Evolutionary conservation across 2,113 vertebrate genomes (phyloP).

Genomic region (Eolophus roseicapilla): DNA sequence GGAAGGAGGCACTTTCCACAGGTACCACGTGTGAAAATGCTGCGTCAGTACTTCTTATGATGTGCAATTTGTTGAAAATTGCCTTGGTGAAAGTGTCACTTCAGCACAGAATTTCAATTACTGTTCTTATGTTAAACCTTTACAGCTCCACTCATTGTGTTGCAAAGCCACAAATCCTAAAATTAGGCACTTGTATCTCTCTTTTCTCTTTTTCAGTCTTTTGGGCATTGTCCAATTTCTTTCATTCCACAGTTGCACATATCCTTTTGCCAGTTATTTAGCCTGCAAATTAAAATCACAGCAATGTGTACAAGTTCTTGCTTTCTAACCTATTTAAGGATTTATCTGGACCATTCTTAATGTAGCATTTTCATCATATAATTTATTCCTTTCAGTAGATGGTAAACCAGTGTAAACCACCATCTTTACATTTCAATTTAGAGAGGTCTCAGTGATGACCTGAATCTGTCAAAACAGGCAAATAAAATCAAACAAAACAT

Average conservation of each 20-base stretch:
- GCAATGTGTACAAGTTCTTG: background rate
- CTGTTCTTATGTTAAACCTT: constrained; percentile 24
- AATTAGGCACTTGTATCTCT: constrained; percentile 28
- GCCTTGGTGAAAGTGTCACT: background rate
- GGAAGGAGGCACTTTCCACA: background rate
- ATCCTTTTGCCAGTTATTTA: constrained; percentile 11
- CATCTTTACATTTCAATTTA: background rate
- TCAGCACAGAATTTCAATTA: constrained; percentile 19
- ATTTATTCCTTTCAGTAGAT: background rate
- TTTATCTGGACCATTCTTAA: background rate
- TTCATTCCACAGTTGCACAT: constrained; percentile 48
- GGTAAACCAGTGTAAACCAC: background rate
- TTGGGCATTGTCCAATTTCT: constrained; percentile 19
- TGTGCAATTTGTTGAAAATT: constrained; percentile 43
- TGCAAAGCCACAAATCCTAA: constrained; percentile 20
- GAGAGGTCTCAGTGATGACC: constrained; percentile 8
- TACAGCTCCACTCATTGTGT: background rate
- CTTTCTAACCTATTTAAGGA: constrained; percentile 31
- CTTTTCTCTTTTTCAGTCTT: constrained; percentile 29
- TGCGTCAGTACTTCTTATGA: background rate
- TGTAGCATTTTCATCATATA: background rate
- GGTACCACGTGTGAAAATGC: background rate
- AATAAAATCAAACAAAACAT: constrained; percentile 27
- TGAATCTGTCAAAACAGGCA: constrained; percentile 41
- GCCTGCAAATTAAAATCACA: background rate